These are phyloP conservation scores for Tipula unca DNA, from an alignment of 2,888 invertebrate species.

Conservation along the genomic window DNA sequence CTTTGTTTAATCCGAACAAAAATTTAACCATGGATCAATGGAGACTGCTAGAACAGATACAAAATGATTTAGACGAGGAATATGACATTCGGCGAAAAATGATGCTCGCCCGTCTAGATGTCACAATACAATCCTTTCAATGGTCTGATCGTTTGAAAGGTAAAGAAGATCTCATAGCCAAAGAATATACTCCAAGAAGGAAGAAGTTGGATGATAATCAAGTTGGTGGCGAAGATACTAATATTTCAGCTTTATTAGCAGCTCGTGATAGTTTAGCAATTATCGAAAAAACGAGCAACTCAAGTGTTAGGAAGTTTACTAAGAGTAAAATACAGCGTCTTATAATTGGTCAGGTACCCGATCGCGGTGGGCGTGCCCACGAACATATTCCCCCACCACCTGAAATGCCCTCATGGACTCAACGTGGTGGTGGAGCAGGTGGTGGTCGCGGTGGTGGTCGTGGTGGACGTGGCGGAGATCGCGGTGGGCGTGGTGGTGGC, in stretches of 20 bases:
- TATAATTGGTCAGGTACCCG: slow-evolving; percentile 88
- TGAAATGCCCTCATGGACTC: slow-evolving; percentile 94
- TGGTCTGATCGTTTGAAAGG: slow-evolving; percentile 75
- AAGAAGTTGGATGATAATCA: slow-evolving; percentile 32
- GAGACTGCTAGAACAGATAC: slow-evolving; percentile 60
- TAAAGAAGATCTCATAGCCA: slow-evolving; percentile 61
- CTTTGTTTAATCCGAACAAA: slow-evolving; percentile 59
- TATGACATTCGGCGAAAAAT: slow-evolving; percentile 77
- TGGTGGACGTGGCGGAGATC: slow-evolving; percentile 33
- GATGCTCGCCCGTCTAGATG: slow-evolving; percentile 84
- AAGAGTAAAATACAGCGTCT: slow-evolving; percentile 77
- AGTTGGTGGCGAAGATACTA: slow-evolving; percentile 45
- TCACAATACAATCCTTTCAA: slow-evolving; percentile 95
- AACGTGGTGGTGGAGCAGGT: slow-evolving; percentile 45
- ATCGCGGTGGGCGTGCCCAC: slow-evolving; percentile 85
- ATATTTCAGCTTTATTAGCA: slow-evolving; percentile 71
- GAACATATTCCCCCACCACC: slow-evolving; percentile 91
- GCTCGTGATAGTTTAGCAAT: slow-evolving; percentile 74
- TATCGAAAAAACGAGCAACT: slow-evolving; percentile 89
- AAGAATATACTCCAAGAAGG: slow-evolving; percentile 48
- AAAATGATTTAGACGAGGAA: slow-evolving; percentile 68
- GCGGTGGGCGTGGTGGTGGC: slow-evolving; percentile 35
- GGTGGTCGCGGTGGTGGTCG: slow-evolving; percentile 43
- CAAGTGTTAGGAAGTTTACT: slow-evolving; percentile 76
- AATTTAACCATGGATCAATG: slow-evolving; percentile 74